Percentiles rank a stretch among this genome's conserved stretches.
phyloP scores from a whole-genome alignment of 1,140 invertebrate species.

The Gryon sp. region DNA sequence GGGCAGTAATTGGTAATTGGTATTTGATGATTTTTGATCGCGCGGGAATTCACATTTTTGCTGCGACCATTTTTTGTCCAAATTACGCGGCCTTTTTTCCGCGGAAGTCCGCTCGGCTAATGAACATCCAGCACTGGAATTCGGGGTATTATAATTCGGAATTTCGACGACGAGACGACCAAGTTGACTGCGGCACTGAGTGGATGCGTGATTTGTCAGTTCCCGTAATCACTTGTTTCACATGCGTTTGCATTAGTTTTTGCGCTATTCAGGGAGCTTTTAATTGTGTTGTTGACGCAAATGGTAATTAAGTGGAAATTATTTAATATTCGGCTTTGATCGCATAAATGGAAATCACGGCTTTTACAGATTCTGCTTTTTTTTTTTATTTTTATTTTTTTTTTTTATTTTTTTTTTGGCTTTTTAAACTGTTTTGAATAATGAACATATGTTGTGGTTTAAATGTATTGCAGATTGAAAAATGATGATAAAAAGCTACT shows the following conservation, averaged over 20 bases:
- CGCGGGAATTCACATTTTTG: slow-evolving; percentile 48
- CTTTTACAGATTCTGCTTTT: too few relatives aligned
- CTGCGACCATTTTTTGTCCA: slow-evolving; percentile 24
- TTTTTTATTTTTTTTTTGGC: too few relatives aligned
- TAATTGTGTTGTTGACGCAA: slow-evolving; percentile 6
- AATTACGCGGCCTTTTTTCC: slow-evolving; percentile 34
- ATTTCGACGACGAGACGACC: too few relatives aligned
- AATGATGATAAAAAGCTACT: too few relatives aligned
- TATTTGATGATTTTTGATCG: slow-evolving; percentile 41
- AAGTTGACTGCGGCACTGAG: not conserved
- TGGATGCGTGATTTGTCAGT: slow-evolving; percentile 44
- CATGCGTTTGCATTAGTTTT: not conserved
- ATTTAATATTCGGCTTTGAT: not conserved
- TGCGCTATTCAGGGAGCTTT: not conserved
- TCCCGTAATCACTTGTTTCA: slow-evolving; percentile 29
- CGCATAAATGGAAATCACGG: too few relatives aligned
- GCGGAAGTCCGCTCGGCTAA: slow-evolving; percentile 38
- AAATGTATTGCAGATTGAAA: too few relatives aligned
- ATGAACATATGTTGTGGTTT: too few relatives aligned
- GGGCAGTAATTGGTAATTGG: slow-evolving; percentile 45
- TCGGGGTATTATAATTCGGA: slow-evolving; percentile 54
- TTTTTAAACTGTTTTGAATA: too few relatives aligned
- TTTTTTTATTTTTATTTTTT: too few relatives aligned
- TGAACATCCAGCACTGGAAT: slow-evolving; percentile 49
- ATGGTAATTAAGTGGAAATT: not conserved